These are phyloP conservation scores for Euura saliciscinereae DNA, from an alignment of 1,140 invertebrate species.

Conservation along the genomic window DNA sequence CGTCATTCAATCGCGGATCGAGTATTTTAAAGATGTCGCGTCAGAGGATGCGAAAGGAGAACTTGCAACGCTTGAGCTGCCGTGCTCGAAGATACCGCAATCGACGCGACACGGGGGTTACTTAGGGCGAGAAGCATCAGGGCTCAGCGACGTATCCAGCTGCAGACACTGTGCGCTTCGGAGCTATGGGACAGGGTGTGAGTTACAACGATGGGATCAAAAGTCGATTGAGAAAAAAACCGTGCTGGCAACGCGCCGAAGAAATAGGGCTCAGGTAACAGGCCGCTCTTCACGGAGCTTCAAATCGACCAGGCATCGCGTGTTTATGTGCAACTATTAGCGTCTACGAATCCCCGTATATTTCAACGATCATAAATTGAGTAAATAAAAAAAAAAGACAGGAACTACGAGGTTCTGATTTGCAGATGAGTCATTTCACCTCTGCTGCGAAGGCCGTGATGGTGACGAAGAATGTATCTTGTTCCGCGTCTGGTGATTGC, in stretches of 20 bases:
- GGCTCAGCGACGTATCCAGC: neutral
- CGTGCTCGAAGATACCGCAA: neutral
- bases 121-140: neutral
- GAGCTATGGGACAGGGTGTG: neutral
- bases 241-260: neutral
- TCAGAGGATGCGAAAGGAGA: neutral
- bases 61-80: neutral
- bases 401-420: too few relatives aligned
- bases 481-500: neutral
- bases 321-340: neutral
- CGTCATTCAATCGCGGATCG: neutral
- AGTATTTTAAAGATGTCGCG: neutral
- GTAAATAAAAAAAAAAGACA: too few relatives aligned
- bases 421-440: too few relatives aligned
- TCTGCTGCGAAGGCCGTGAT: too few relatives aligned
- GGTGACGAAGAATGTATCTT: too few relatives aligned
- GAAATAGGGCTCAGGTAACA: neutral
- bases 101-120: neutral
- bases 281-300: neutral
- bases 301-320: neutral
- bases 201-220: neutral
- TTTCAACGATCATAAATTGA: too few relatives aligned
- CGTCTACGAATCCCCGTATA: too few relatives aligned
- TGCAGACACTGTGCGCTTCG: neutral
- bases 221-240: neutral